Evolutionary conservation across 2,888 invertebrate genomes (phyloP).

Genomic region (Endotricha flammealis): DNA sequence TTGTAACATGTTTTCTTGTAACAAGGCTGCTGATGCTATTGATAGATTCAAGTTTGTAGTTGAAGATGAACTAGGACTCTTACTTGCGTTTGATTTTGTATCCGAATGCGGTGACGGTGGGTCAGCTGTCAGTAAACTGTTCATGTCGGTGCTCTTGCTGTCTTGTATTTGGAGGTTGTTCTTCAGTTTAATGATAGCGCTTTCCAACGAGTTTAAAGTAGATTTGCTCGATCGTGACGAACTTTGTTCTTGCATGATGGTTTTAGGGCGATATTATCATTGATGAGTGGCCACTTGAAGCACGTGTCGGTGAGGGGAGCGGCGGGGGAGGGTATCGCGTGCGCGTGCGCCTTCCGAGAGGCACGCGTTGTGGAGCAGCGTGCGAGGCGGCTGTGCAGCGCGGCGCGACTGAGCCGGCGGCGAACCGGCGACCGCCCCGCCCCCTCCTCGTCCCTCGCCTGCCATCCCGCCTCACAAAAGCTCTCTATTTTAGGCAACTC

Average conservation of each 20-base stretch:
- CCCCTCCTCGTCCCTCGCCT: conserved; percentile 57
- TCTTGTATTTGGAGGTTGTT: conserved; percentile 76
- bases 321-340: conserved; percentile 57
- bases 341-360: conserved; percentile 52
- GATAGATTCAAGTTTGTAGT: conserved; percentile 64
- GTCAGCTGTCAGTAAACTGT: conserved; percentile 51
- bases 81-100: conserved; percentile 61
- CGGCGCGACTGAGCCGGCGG: conserved; percentile 74
- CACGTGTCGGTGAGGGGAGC: conserved; percentile 58
- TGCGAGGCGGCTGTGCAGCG: conserved; percentile 69
- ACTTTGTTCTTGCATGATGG: conserved; percentile 74
- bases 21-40: conserved; percentile 78
- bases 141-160: conserved; percentile 62
- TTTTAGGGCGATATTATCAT: conserved; percentile 34
- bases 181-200: conserved; percentile 74
- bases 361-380: conserved; percentile 52
- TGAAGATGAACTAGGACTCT: conserved; percentile 57
- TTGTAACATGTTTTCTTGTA: conserved; percentile 82
- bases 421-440: conserved; percentile 68
- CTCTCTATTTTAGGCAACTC: conserved; percentile 79
- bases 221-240: conserved; percentile 65
- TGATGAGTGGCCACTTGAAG: conserved; percentile 29
- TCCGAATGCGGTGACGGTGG: conserved; percentile 55
- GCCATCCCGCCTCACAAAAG: conserved; percentile 74
- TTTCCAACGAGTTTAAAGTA: conserved; percentile 70